Base-by-base conservation (phyloP, 30 jellyfish, hydroid and myxozoan genomes). In the Mastigias papua region DNA sequence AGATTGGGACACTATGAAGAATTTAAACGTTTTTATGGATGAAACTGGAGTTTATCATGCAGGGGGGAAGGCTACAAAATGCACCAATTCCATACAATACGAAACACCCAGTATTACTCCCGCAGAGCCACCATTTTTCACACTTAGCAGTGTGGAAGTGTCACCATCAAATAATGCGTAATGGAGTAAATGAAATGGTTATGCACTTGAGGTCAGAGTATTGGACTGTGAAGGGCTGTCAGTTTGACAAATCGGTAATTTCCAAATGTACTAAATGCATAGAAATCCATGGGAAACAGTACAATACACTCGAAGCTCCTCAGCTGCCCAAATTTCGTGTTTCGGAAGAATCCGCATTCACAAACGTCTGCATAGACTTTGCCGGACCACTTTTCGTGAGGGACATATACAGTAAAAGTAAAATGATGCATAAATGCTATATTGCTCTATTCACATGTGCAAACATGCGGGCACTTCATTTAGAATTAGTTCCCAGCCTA, bases 321-420 rank as follows among this genome's bases (percentile, higher is more conserved):
- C 92, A 93, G 67, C 67, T 86, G 27, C 95, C 95, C 20, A 34
- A 26, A 17, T 49, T n/a, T 64, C 82, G 86, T 29, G 92, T 50
- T 19, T 70, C 88, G 27, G 64, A 75, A 10, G 93, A 73, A 22
- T 28, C 32, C 17, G 86, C 88, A 16, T 76, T 86, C 76, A 26
- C 77, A 42, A n/a, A 32, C 89, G 65, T 80, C 15, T 93, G 29
- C 32, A 83, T 86, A 25, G 95, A 86, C 66, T 73, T 70, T 62
- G 81, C 73, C 16, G 95, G 86, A 13, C 89, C 92, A 20, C 30
- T 76, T 28, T 76, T 23, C 35, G 93, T 86, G 19, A 86, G 76
- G 33, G 64, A 84, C 54, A 69, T 82, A 17, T 50, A 46, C 30
- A 48, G 8, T 72, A 10, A 30, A 8, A 34, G 30, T 33, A 30